These are phyloP conservation scores for Lycaon pictus DNA, from an alignment of 2,113 vertebrate species.

Conservation along the genomic window DNA sequence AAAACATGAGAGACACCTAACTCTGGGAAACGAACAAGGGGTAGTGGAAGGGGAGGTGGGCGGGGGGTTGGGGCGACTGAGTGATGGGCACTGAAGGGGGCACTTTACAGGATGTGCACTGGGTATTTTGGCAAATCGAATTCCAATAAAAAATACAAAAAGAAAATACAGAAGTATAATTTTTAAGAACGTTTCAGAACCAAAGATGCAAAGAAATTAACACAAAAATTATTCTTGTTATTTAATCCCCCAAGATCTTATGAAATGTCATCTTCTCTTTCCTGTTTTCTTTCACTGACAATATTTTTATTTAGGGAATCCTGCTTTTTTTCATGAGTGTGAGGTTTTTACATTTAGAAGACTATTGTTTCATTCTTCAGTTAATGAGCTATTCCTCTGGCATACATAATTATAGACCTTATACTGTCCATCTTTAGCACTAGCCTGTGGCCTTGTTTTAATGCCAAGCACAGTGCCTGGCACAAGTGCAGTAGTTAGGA, in stretches of 20 bases:
- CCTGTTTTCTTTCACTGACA: background rate
- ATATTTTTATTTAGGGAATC: conserved; percentile 16
- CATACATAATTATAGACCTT: background rate
- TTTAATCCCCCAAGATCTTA: conserved; percentile 21
- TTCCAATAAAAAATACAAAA: no score
- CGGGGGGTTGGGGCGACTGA: no score
- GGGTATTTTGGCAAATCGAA: no score
- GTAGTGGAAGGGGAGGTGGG: no score
- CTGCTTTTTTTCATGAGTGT: background rate
- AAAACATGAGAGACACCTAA: no score
- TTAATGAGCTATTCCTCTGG: background rate
- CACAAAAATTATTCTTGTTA: background rate
- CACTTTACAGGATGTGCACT: no score
- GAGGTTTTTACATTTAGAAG: background rate
- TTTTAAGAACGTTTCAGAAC: conserved; percentile 24
- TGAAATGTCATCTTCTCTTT: background rate
- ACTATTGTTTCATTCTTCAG: background rate
- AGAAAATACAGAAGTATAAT: background rate
- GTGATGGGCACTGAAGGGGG: no score
- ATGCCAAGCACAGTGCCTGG: background rate
- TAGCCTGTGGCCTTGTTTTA: background rate
- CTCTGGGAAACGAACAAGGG: no score
- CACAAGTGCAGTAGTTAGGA: background rate
- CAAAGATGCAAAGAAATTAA: conserved; percentile 33
- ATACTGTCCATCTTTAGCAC: background rate